Conservation (phyloP, 2,113 vertebrate genomes). For the Hydrolagus affinis region DNA sequence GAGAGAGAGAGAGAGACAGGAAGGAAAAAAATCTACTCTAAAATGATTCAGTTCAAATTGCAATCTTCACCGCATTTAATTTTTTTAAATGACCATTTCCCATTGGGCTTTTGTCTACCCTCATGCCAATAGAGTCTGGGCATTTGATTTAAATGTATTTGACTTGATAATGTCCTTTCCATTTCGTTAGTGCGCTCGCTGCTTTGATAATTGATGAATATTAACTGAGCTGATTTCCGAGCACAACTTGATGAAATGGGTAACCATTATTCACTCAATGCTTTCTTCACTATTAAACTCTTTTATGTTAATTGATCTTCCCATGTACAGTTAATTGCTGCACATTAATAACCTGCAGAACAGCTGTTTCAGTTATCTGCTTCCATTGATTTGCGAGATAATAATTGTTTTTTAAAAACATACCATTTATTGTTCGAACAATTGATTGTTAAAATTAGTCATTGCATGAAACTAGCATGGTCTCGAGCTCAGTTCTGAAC, state of each 20-base stretch:
- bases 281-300: slow-evolving; percentile 20
- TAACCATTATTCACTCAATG: slow-evolving; percentile 6
- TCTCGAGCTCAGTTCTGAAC: too few species aligned
- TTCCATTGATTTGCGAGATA: slow-evolving; percentile 17
- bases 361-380: slow-evolving; percentile 22
- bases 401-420: neutral
- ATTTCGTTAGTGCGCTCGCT: slow-evolving; percentile 29
- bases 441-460: too few species aligned
- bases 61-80: slow-evolving; percentile 20
- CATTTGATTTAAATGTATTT: slow-evolving; percentile 29
- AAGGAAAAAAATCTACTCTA: too few species aligned
- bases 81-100: slow-evolving; percentile 23
- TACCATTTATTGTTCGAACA: neutral
- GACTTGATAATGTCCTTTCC: slow-evolving; percentile 29
- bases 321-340: slow-evolving; percentile 22
- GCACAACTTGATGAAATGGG: slow-evolving; percentile 8
- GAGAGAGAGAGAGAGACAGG: too few species aligned
- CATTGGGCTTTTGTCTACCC: neutral
- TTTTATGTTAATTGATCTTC: slow-evolving; percentile 23
- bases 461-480: too few species aligned
- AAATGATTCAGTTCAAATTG: slow-evolving; percentile 12
- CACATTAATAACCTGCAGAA: slow-evolving; percentile 24
- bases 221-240: slow-evolving; percentile 24
- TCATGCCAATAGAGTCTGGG: neutral
- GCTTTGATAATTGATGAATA: slow-evolving; percentile 30